Base-by-base conservation (phyloP, 92 coral and sea anemone genomes). In the Phenganax marumi region DNA sequence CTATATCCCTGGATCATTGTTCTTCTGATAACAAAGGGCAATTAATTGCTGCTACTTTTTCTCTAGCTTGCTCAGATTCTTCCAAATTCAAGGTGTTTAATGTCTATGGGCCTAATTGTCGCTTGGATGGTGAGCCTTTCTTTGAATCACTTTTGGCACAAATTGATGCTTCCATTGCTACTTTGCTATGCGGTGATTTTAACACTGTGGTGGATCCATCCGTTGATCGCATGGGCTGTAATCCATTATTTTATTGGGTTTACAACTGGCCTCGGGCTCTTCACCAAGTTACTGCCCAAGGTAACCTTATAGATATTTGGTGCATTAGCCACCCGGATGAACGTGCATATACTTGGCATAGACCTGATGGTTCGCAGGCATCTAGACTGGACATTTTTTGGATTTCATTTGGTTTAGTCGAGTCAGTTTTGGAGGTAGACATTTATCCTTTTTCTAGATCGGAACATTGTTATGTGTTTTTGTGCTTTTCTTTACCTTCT, bases 301-400 rank as follows among this genome's bases (percentile, higher is more conserved):
- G 9, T 24, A 17, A 72, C 13, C 25, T 72, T 12, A 25, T 21
- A 8, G 77, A 72, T 11, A 16, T 19, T 19, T 47, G 77, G 60
- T 25, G 56, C 0, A 1, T 19, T 3, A 48, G 12, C 1, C 57
- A 72, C n/a, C 77, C 60, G 8, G 13, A 0, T 8, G 57, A 19
- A 10, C 33, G 16, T 7, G 57, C 0, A 1, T 72, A 8, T 50
- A 72, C 77, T 16, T 72, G 77, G 77, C 55, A 24, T n/a, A 56
- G 60, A 0, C 23, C 56, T 2, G 47, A 72, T 16, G 56, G 77
- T 0, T 16, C 57, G 2, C 55, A 72, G 10, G 77, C 56, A 8
- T 72, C 77, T 48, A 25, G 77, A 3, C 5, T 72, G 13, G 77
- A 72, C 47, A 72, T 72, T 56, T n/a, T 72, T 24, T 75, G 80